Base-by-base conservation (phyloP, 1,140 invertebrate species). In the Trinorchestia longiramus region DNA sequence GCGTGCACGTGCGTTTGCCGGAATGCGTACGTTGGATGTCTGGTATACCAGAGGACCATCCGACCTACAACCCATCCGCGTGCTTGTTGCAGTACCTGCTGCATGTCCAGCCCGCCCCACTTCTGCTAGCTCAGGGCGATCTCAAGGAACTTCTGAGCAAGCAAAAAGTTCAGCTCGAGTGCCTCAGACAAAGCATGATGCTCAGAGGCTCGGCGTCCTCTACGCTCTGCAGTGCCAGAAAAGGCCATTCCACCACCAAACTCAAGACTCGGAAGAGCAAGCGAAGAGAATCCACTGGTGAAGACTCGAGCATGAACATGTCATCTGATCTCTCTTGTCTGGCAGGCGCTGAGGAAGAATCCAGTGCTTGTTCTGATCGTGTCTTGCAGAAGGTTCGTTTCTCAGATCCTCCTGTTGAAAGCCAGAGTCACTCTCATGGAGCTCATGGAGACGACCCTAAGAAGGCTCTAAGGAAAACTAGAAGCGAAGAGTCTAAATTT, bases 1-100 rank as follows among this genome's bases (percentile, higher is more conserved):
- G 92, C 92, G 92, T 94, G 44, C 92, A 94, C 44, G 92, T 94
- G 43, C 92, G 92, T 40, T 44, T 94, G 43, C 92, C 92, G 6
- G 40, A 94, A 44, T 94, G 92, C 40, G 92, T 94, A n/a, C 92
- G 92, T 0, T 19, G 44, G 44, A 0, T 45, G 92, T 94, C 92
- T 0, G 92, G 15, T 19, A 36, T 94, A n/a, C 44, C 92, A 40
- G 44, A 43, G 17, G 92, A 94, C 43, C 43, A 43, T 36, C 92
- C 92, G 3, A 94, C 44, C 43, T 94, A 43, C 92, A 94, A 94
- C 92, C 92, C 92, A 40, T 94, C 92, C 44, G 92, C 92, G 1
- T 40, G 8, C 19, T n/a, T 94, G 6, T 44, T 94, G 43, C 92
- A 94, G 43, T 94, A 94, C 44, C 92, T 94, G 92, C 36, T 43